Base-by-base conservation (phyloP, 2,113 vertebrate genomes). In the Spermophilus dauricus region DNA sequence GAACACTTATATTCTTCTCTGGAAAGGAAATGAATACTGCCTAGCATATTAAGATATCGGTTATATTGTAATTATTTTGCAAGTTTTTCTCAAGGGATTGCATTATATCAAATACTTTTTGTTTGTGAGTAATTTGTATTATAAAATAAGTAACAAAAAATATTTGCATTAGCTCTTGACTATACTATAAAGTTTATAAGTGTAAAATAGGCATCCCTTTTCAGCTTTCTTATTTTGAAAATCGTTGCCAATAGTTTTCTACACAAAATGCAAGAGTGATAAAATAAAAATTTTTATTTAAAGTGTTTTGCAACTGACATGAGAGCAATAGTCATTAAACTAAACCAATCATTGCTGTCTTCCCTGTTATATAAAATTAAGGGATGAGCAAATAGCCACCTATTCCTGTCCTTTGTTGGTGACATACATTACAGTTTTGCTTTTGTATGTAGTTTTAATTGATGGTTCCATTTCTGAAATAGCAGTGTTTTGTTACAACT, bases 1-100 rank as follows among this genome's bases (percentile, higher is more conserved):
- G 16, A 39, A 58, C 7, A 67, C 11, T 69, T 9, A 28, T 0
- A 0, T 26, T 73, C 84, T 93, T 48, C 16, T 95, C 48, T 93
- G 37, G 65, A 93, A 69, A 91, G 26, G 86, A 96, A 80, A n/a
- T 39, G 30, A 8, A 18, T 90, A n/a, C 51, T 92, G 37, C 28
- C 42, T 89, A 70, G 61, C 34, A 63, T 84, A 89, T 83, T 88
- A 94, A 96, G 58, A 4, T 87, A 20, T 89, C 67, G 56, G 13
- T 92, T 22, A 85, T 77, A 72, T 16, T 95, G 24, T 77, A 65
- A 94, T 82, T 73, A 91, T 83, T 97, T 83, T 84, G 69, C 11
- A 91, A 39, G 26, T 80, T 90, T 90, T 91, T 63, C 86, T 70
- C 53, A 84, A 92, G 32, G 39, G 34, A 78, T 77, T 92, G 34